A percentile compares a stretch with the other conserved stretches of the same genome.
phyloP scores from a whole-genome alignment of 2,888 invertebrate genomes.

The Lochmaea capreae region DNA sequence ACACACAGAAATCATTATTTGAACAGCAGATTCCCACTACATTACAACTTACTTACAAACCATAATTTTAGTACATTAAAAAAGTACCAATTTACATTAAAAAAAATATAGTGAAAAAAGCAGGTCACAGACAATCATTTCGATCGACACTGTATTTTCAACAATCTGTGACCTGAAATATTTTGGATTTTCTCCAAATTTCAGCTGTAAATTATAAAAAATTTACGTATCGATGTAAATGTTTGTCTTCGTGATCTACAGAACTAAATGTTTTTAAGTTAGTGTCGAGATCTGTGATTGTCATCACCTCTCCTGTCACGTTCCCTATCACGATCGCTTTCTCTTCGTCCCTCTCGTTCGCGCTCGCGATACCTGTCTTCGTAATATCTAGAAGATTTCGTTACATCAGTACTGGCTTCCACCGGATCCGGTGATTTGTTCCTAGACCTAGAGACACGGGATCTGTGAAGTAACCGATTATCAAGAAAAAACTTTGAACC shows the following conservation, averaged over 20 bases:
- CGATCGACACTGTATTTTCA: background rate
- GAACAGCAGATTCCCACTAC: conserved; percentile 15
- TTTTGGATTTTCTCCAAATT: background rate
- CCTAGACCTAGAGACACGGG: conserved; percentile 64
- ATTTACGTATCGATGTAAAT: background rate
- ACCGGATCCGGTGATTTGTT: conserved; percentile 73
- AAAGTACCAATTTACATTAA: conserved; percentile 14
- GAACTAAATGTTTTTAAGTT: conserved; percentile 36
- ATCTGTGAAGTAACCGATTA: conserved; percentile 20
- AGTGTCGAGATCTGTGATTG: conserved; percentile 80
- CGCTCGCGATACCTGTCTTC: conserved; percentile 87
- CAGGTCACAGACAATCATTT: conserved; percentile 9
- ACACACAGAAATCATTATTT: conserved; percentile 5
- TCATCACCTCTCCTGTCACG: conserved; percentile 75
- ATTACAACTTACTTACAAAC: conserved; percentile 17
- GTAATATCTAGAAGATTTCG: conserved; percentile 75
- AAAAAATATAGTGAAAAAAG: background rate
- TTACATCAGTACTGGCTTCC: conserved; percentile 58
- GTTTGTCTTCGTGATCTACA: conserved; percentile 10
- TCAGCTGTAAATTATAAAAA: background rate
- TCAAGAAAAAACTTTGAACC: background rate
- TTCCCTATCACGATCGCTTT: conserved; percentile 74
- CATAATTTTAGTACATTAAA: conserved; percentile 6
- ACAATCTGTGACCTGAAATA: background rate
- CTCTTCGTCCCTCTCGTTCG: conserved; percentile 69